phyloP scores from a whole-genome alignment of 2,888 invertebrate genomes.

The Boloria euphrosyne region DNA sequence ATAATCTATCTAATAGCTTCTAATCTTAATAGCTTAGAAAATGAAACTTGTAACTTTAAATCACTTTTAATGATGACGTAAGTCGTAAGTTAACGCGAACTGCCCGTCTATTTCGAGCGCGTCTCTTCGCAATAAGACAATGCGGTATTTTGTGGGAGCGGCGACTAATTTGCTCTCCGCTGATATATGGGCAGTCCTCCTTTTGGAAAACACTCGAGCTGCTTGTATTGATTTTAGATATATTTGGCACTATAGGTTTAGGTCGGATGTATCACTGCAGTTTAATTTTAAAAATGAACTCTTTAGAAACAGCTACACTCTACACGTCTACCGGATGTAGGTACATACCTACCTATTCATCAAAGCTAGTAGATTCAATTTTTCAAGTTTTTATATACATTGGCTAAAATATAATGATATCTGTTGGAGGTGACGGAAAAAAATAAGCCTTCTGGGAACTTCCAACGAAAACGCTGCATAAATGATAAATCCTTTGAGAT shows the following conservation, averaged over 20 bases:
- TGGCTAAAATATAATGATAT: too few relatives aligned
- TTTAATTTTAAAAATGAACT: background rate
- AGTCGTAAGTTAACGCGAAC: background rate
- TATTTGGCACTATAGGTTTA: background rate
- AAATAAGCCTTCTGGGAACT: too few relatives aligned
- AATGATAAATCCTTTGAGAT: too few relatives aligned
- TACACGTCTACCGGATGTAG: too few relatives aligned
- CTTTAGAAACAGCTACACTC: too few relatives aligned
- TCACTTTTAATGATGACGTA: constrained; percentile 1
- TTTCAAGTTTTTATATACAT: too few relatives aligned
- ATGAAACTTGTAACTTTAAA: background rate
- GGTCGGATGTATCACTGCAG: background rate
- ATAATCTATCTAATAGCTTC: too few relatives aligned
- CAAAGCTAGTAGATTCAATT: too few relatives aligned
- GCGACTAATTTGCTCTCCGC: constrained; percentile 40
- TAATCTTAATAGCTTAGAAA: background rate
- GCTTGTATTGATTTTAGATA: background rate
- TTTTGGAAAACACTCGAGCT: constrained; percentile 23
- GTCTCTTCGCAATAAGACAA: constrained; percentile 14
- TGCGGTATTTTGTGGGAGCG: constrained; percentile 34
- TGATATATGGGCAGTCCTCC: constrained; percentile 20
- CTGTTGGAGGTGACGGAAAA: too few relatives aligned
- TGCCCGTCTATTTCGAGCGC: constrained; percentile 5
- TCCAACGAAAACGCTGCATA: too few relatives aligned
- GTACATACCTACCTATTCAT: too few relatives aligned